A percentile compares a stretch with the other conserved stretches of the same genome.
Evolutionary conservation across 2,113 vertebrate genomes (phyloP).

Genomic region (Brachirus orientalis): DNA sequence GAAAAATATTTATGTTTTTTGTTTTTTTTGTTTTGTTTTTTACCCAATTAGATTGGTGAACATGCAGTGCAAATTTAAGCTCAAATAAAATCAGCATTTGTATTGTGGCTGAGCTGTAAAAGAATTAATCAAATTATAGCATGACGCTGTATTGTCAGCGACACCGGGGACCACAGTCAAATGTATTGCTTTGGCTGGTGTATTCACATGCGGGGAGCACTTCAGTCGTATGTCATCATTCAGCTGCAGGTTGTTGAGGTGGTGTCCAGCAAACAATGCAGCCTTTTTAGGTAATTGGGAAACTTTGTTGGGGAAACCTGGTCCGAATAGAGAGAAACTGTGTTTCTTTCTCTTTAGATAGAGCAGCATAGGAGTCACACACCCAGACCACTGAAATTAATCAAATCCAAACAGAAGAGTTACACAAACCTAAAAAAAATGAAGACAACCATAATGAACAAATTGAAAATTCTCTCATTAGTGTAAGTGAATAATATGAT

Average conservation of each 20-base stretch:
- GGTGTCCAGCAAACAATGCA: not conserved
- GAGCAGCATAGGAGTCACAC: too few relatives aligned
- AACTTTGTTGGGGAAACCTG: too few relatives aligned
- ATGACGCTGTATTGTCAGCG: not conserved
- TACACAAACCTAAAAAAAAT: not conserved
- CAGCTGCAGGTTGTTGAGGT: not conserved
- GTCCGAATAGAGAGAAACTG: too few relatives aligned
- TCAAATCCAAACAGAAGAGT: not conserved
- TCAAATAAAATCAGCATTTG: conserved; percentile 14
- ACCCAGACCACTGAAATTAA: not conserved
- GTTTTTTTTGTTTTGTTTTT: too few relatives aligned
- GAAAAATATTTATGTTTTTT: too few relatives aligned
- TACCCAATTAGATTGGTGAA: conserved; percentile 26
- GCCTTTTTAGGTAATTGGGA: not conserved
- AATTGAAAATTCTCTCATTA: not conserved
- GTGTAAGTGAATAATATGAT: too few relatives aligned
- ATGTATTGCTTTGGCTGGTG: not conserved
- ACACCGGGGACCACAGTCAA: not conserved
- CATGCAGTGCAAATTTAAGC: conserved; percentile 3
- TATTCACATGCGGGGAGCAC: not conserved
- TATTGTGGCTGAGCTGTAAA: conserved; percentile 1
- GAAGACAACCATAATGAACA: not conserved
- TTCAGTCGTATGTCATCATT: not conserved
- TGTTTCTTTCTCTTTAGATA: too few relatives aligned
- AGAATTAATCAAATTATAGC: not conserved